A percentile compares a stretch with the other conserved stretches of the same genome.
Evolutionary conservation across 2,888 invertebrate genomes (phyloP).

Genomic region (Hypomecis punctinalis): DNA sequence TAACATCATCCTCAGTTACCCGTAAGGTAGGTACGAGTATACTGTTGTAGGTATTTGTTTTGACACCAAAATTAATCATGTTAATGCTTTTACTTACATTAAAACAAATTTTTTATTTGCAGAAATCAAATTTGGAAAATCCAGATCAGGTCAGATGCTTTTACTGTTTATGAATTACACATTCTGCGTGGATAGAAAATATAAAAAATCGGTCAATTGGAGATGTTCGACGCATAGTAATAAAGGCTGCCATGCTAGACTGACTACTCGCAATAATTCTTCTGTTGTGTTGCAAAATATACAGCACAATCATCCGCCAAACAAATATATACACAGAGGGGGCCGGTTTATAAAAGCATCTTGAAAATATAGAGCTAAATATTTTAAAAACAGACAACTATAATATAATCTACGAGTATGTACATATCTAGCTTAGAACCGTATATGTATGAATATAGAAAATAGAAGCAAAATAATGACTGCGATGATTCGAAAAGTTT

Average conservation of each 20-base stretch:
- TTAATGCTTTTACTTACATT: no score
- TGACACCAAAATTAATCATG: no score
- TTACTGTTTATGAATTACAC: conserved; percentile 21
- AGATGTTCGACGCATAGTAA: conserved; percentile 20
- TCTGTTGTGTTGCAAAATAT: not conserved
- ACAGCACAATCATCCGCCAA: not conserved
- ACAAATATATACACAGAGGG: not conserved
- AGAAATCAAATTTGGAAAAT: not conserved
- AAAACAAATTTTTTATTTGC: not conserved
- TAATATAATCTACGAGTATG: no score
- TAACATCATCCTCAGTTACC: no score
- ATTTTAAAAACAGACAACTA: no score
- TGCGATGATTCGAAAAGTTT: no score
- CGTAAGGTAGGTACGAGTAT: no score
- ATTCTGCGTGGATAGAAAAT: conserved; percentile 13
- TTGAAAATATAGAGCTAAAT: not conserved
- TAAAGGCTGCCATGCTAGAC: conserved; percentile 8
- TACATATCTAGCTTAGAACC: no score
- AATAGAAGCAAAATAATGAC: no score
- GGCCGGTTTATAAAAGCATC: not conserved
- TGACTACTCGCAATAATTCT: not conserved
- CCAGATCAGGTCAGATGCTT: not conserved
- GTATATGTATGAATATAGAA: no score
- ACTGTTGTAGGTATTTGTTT: no score
- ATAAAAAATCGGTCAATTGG: conserved; percentile 18